Evolutionary conservation across 2,113 vertebrate genomes (phyloP).

Genomic region (Aplodontia rufa): DNA sequence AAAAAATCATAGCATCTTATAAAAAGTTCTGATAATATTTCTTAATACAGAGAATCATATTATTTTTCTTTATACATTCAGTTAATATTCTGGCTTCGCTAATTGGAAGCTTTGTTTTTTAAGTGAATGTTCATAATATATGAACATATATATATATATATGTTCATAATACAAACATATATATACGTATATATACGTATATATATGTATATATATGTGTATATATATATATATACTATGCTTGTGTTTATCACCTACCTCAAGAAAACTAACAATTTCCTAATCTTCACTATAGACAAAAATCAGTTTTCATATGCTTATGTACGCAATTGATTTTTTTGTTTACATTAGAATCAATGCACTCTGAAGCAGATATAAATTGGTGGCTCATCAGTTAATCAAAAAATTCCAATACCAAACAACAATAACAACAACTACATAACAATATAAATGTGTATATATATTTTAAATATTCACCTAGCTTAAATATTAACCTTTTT

Average conservation of each 20-base stretch:
- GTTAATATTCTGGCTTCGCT: neutral
- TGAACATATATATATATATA: no score
- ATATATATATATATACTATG: no score
- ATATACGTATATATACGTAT: no score
- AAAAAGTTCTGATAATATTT: neutral
- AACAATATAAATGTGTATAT: neutral
- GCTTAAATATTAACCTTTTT: constrained; percentile 4
- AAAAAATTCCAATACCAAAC: neutral
- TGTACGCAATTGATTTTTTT: neutral
- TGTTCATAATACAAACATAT: no score
- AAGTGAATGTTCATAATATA: neutral
- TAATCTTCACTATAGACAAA: neutral
- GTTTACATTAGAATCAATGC: neutral
- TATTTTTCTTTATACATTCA: neutral
- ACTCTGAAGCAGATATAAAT: constrained; percentile 27
- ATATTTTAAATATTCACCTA: neutral
- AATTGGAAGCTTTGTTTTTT: neutral
- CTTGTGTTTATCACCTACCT: constrained; percentile 17
- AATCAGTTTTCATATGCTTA: neutral
- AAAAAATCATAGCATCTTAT: neutral
- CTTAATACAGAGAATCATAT: neutral
- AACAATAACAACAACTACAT: neutral
- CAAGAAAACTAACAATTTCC: neutral
- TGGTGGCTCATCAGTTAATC: neutral
- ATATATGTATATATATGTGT: no score